Evolutionary conservation across 23 tunicate genomes (phyloP), one percentile per base, ranked within the genome.

Genomic region (Ciona savignyi): DNA sequence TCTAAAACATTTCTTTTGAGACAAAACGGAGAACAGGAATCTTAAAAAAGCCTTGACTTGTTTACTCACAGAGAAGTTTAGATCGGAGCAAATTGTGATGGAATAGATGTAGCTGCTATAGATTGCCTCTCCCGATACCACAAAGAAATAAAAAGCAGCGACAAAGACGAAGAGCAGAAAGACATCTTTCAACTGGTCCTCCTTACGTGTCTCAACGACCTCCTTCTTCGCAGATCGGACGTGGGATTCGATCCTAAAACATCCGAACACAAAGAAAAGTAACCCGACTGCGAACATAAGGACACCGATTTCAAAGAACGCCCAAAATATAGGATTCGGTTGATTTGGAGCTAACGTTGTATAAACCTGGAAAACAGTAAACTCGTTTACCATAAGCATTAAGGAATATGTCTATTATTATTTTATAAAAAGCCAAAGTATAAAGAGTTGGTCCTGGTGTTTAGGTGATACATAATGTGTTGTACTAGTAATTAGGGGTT

Each of bases 31-130:
- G n/a, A n/a, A n/a, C n/a, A n/a, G n/a, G n/a, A n/a, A n/a, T n/a
- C n/a, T n/a, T n/a, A n/a, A n/a, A n/a, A n/a, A n/a, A n/a, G n/a
- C n/a, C n/a, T n/a, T n/a, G n/a, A n/a, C n/a, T n/a, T n/a, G 9
- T 42, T 42, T 42, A 73, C 86, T 84, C 68, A 91, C 97, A 29
- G 77, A 49, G 66, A 91, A 91, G 6, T 61, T 23, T 60, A 91
- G 64, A 0, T 76, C 91, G 6, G 97, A 91, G 61, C 97, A 91
- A 48, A 91, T 85, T 21, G 97, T 79, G 62, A 86, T 80, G 1
- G 98, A 93, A 65, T 86, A 93, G 34, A 93, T 93, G 77, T 93
- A 86, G 78, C 93, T 86, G 81, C 81, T 90, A 68, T 86, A 93
- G 23, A 92, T 71, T 23, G 88, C 81, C 70, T 93, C 98, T 24